Evolutionary conservation across 2,888 invertebrate species (phyloP).

Genomic region (Drosophila hawaiiensis): DNA sequence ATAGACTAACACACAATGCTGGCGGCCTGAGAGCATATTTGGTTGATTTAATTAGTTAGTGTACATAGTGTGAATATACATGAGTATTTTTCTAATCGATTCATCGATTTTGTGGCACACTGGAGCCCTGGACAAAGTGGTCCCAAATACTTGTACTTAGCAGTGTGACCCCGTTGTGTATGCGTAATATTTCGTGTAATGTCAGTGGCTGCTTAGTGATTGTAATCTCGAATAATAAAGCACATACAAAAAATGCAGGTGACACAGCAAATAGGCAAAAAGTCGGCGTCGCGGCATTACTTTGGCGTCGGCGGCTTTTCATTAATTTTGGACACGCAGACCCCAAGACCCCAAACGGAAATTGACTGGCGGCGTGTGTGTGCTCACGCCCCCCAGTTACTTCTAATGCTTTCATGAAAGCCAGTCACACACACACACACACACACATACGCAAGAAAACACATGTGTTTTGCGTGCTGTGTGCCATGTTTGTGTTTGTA

Average conservation of each 20-base stretch:
- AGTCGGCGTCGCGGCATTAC: constrained; percentile 29
- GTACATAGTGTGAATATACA: constrained; percentile 10
- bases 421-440: constrained; percentile 32
- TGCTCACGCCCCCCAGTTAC: constrained; percentile 21
- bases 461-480: constrained; percentile 33
- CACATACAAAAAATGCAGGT: constrained; percentile 48
- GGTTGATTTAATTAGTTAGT: constrained; percentile 26
- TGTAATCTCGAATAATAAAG: constrained; percentile 65
- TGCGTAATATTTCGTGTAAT: constrained; percentile 60
- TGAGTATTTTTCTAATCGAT: constrained; percentile 34
- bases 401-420: constrained; percentile 70
- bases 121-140: constrained; percentile 15
- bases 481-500: constrained; percentile 35
- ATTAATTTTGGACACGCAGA: constrained; percentile 79
- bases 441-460: constrained; percentile 22
- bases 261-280: constrained; percentile 67
- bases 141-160: neutral
- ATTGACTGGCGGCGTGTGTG: constrained; percentile 38
- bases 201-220: constrained; percentile 55
- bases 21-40: neutral
- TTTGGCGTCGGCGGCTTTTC: constrained; percentile 64
- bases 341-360: constrained; percentile 32
- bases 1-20: neutral
- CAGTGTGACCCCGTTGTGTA: constrained; percentile 43
- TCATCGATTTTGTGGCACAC: constrained; percentile 46